Evolutionary conservation across 2,888 invertebrate species (phyloP).

Genomic region (Ctena decussata): DNA sequence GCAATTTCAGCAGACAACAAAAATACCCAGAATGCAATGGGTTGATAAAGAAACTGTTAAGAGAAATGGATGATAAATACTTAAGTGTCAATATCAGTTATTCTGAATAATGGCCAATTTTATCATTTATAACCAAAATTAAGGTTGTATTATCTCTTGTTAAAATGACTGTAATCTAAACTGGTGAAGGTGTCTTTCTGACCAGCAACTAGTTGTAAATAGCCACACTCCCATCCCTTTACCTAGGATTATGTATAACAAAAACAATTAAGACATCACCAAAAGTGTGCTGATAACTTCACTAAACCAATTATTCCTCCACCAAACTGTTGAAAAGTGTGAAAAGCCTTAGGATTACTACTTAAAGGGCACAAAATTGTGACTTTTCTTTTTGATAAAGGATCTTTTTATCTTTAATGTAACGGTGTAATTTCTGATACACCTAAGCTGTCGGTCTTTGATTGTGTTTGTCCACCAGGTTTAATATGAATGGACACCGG

Average conservation of each 20-base stretch:
- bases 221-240: background rate
- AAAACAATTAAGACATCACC: background rate
- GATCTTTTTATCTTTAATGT: background rate
- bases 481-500: slow-evolving; percentile 48
- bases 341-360: background rate
- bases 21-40: too few relatives aligned
- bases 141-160: too few relatives aligned
- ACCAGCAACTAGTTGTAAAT: background rate
- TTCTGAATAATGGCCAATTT: too few relatives aligned
- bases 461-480: slow-evolving; percentile 26
- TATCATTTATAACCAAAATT: too few relatives aligned
- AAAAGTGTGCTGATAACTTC: background rate
- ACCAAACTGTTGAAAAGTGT: background rate
- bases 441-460: background rate
- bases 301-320: background rate
- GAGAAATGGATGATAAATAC: too few relatives aligned
- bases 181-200: background rate
- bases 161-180: background rate
- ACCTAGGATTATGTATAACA: background rate
- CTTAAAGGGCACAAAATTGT: background rate
- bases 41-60: too few relatives aligned
- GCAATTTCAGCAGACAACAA: too few relatives aligned
- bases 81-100: too few relatives aligned
- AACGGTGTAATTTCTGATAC: background rate
- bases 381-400: background rate